These are phyloP conservation scores for Agraylea sexmaculata DNA, from an alignment of 1,140 invertebrate genomes.

Conservation along the genomic window DNA sequence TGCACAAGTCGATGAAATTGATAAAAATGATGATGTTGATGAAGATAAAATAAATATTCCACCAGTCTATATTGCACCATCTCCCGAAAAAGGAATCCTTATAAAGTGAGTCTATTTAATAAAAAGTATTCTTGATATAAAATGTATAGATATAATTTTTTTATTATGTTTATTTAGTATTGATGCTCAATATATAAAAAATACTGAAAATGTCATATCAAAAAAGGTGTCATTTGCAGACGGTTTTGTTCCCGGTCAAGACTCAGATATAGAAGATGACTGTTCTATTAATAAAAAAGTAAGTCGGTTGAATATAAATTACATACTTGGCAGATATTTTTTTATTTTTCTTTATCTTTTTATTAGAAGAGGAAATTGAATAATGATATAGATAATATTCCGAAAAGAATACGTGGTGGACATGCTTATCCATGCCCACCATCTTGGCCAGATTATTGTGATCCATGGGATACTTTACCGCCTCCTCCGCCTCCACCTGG, in stretches of 20 bases:
- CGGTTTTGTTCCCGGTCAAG: conserved; percentile 37
- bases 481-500: conserved; percentile 19
- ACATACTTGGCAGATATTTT: conserved; percentile 1
- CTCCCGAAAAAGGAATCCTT: conserved; percentile 20
- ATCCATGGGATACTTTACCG: conserved; percentile 17
- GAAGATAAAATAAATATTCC: background rate
- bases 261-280: conserved; percentile 35
- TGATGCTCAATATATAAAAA: background rate
- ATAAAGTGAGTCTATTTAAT: conserved; percentile 14
- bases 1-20: no score
- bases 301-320: background rate
- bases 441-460: conserved; percentile 14
- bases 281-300: conserved; percentile 22
- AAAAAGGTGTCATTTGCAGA: conserved; percentile 39
- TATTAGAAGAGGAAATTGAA: background rate
- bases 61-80: conserved; percentile 5
- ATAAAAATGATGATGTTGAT: no score
- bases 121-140: conserved; percentile 1
- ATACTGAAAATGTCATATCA: conserved; percentile 8
- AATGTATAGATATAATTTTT: background rate
- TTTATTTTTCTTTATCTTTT: conserved; percentile 3
- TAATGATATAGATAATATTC: background rate
- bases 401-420: conserved; percentile 11
- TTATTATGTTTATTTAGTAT: background rate
- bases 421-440: conserved; percentile 19